Conservation (phyloP, 2,888 invertebrate genomes). For the Plebejus argus region DNA sequence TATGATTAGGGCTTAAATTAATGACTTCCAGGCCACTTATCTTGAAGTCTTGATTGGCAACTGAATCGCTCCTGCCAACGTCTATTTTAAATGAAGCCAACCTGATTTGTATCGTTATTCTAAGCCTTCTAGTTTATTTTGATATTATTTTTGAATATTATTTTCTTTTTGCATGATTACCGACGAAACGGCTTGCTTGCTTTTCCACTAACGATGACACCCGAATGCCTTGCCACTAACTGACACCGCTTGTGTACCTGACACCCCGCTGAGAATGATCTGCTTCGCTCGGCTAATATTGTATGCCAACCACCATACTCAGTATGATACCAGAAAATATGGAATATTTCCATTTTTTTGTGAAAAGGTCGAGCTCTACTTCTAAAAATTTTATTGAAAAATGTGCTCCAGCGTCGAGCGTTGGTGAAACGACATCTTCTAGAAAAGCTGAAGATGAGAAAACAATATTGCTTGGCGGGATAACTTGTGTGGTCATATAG, state of each 20-base stretch:
- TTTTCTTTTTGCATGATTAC: constrained; percentile 45
- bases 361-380: neutral
- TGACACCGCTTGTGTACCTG: constrained; percentile 74
- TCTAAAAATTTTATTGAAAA: neutral
- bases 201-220: constrained; percentile 59
- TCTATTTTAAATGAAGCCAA: constrained; percentile 39
- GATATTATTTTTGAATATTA: constrained; percentile 27
- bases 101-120: constrained; percentile 47
- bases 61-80: constrained; percentile 47
- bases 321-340: neutral
- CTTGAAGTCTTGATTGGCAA: constrained; percentile 54
- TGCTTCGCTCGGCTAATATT: constrained; percentile 74
- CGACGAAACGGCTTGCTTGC: constrained; percentile 67
- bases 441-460: neutral
- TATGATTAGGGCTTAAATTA: constrained; percentile 8
- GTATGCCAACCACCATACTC: constrained; percentile 24
- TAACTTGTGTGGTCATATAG: constrained; percentile 50
- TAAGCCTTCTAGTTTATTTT: constrained; percentile 25
- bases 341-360: neutral
- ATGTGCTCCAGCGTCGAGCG: neutral
- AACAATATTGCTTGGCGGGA: constrained; percentile 58
- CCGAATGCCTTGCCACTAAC: constrained; percentile 79
- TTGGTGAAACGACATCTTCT: neutral
- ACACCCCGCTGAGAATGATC: constrained; percentile 79
- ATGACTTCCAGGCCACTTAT: constrained; percentile 54